Evolutionary conservation across 92 coral and sea anemone species (phyloP).

Genomic region (Siderastrea radians): DNA sequence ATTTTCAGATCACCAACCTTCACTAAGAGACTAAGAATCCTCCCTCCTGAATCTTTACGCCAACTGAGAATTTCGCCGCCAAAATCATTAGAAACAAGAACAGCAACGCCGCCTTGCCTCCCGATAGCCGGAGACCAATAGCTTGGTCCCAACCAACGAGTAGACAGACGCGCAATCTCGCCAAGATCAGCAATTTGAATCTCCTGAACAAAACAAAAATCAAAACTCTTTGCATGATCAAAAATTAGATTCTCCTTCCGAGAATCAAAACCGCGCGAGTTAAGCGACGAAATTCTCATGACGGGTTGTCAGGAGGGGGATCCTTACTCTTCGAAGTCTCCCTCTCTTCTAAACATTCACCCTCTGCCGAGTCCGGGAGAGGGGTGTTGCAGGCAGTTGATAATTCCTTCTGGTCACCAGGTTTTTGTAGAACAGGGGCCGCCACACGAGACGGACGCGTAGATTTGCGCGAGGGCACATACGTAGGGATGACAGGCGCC

Average conservation of each 20-base stretch:
- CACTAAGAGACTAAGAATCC: neutral
- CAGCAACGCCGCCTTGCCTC: neutral
- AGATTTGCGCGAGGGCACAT: too few relatives aligned
- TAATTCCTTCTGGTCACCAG: too few relatives aligned
- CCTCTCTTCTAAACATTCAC: too few relatives aligned
- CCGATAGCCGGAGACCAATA: conserved; percentile 8
- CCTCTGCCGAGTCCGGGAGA: too few relatives aligned
- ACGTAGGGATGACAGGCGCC: too few relatives aligned
- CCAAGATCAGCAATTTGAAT: neutral
- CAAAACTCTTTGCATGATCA: neutral
- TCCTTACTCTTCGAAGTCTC: too few relatives aligned
- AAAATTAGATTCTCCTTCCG: neutral
- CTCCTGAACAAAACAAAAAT: neutral
- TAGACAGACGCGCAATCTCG: neutral
- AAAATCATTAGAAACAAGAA: neutral
- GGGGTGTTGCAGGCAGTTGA: too few relatives aligned
- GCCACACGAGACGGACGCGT: too few relatives aligned
- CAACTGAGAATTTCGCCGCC: neutral
- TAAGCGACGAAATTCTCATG: neutral
- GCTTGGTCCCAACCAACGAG: neutral
- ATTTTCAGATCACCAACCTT: too few relatives aligned
- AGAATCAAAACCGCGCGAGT: neutral
- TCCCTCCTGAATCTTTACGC: neutral
- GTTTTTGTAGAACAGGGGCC: too few relatives aligned
- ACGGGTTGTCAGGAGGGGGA: too few relatives aligned